These are phyloP conservation scores for Seira sanloemensis DNA, from an alignment of 2,888 invertebrate species.

Conservation along the genomic window DNA sequence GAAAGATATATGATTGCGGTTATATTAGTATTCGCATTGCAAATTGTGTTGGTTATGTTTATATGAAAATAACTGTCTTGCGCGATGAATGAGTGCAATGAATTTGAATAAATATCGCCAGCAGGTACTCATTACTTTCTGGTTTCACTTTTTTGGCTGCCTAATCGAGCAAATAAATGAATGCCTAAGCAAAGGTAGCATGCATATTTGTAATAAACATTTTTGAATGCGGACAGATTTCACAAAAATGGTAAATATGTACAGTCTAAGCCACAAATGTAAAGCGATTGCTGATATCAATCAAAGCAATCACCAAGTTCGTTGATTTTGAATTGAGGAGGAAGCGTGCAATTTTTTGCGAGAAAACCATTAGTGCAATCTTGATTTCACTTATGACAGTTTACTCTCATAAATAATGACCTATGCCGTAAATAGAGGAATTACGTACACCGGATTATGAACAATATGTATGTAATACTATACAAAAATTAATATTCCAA, in stretches of 20 bases:
- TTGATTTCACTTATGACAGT: conserved; percentile 26
- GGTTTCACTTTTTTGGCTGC: neutral
- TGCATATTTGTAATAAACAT: neutral
- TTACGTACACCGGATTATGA: too few species aligned
- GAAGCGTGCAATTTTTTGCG: conserved; percentile 16
- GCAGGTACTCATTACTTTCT: neutral
- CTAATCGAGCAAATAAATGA: neutral
- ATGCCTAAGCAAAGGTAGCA: neutral
- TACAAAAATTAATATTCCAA: too few species aligned
- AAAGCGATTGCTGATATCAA: conserved; percentile 6
- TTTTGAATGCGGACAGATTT: neutral
- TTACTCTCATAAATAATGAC: neutral
- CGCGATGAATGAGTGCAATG: neutral
- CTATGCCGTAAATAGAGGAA: neutral
- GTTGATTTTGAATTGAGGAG: conserved; percentile 31
- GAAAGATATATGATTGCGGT: too few species aligned
- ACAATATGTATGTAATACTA: too few species aligned
- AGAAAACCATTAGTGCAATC: conserved; percentile 35
- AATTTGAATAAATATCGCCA: neutral
- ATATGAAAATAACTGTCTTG: neutral
- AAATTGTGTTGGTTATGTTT: neutral
- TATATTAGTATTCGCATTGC: too few species aligned
- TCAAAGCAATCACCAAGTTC: conserved; percentile 41
- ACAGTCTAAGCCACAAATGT: too few species aligned
- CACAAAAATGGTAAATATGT: too few species aligned